Evolutionary conservation across 2,113 vertebrate species (phyloP), one percentile per base, ranked within the genome.

Genomic region (Nerophis lumbriciformis): DNA sequence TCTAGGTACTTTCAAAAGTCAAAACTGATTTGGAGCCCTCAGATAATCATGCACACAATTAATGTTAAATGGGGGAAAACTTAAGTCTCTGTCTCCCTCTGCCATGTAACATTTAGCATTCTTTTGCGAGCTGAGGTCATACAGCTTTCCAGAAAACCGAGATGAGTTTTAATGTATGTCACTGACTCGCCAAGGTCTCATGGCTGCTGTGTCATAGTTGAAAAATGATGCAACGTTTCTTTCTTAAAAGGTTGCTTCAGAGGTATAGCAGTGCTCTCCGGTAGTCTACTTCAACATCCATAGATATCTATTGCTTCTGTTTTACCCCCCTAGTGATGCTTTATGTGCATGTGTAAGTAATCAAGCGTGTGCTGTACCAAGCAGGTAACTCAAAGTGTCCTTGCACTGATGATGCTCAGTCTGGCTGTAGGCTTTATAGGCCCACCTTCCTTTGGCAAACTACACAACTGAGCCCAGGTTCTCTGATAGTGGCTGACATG

Each of bases 401-500:
- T 55, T 66, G 65, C 42, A 45, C 10, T 9, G 11, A 28, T 67
- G 61, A 70, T 60, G 63, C 51, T 79, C 38, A 35, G 21, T 57
- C 70, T 50, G 53, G 60, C 72, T 48, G 61, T 61, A 12, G 66
- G 61, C 65, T 63, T 60, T 83, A 72, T 83, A 79, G 66, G 69
- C 71, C 35, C 56, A 62, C 38, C 72, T 37, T 63, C 65, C 59
- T 48, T 69, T 68, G 64, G 72, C 71, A 38, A 59, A 52, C 49
- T 54, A 68, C 71, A 68, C 81, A 81, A 84, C 81, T 72, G 76
- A 71, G 66, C 71, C 73, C 73, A 77, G 60, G 79, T 78, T 80
- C 56, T 69, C 75, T 66, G 63, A 68, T 59, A 35, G 73, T 77
- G 68, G 60, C 75, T 65, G 65, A 66, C 76, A 69, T 78, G 78